Evolutionary conservation across 2,797 vertebrate species (phyloP).

Genomic region (Spinus olivaceus): DNA sequence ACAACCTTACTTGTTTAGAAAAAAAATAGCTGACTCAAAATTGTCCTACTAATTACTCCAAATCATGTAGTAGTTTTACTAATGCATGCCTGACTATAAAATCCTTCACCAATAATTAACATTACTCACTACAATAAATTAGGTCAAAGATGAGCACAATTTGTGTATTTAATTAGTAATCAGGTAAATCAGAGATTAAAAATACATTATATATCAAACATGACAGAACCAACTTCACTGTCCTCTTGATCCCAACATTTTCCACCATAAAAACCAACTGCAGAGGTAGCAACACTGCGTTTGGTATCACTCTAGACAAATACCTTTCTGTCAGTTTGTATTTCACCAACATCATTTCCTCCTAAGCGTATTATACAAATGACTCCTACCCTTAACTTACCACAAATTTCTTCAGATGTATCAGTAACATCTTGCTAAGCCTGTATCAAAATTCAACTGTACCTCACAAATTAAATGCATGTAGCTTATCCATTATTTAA

Average conservation of each 20-base stretch:
- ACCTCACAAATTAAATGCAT: neutral
- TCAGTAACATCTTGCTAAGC: conserved; percentile 3
- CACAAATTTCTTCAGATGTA: neutral
- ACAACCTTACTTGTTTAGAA: neutral
- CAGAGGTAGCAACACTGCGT: neutral
- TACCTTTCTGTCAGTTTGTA: neutral
- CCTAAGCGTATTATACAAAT: neutral
- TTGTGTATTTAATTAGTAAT: neutral
- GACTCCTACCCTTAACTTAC: neutral
- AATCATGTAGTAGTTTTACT: neutral
- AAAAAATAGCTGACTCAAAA: neutral
- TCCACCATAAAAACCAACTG: neutral
- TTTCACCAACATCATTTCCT: neutral
- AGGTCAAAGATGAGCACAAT: neutral
- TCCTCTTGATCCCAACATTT: neutral
- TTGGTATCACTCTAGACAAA: neutral
- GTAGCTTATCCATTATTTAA: neutral
- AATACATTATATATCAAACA: neutral
- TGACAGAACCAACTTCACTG: neutral
- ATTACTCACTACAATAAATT: neutral
- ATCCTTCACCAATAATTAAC: neutral
- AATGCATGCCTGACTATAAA: neutral
- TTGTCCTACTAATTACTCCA: neutral
- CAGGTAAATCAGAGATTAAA: neutral
- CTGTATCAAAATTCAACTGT: neutral